phyloP scores from a whole-genome alignment of 2,888 invertebrate species.

The Yponomeuta evonymella region DNA sequence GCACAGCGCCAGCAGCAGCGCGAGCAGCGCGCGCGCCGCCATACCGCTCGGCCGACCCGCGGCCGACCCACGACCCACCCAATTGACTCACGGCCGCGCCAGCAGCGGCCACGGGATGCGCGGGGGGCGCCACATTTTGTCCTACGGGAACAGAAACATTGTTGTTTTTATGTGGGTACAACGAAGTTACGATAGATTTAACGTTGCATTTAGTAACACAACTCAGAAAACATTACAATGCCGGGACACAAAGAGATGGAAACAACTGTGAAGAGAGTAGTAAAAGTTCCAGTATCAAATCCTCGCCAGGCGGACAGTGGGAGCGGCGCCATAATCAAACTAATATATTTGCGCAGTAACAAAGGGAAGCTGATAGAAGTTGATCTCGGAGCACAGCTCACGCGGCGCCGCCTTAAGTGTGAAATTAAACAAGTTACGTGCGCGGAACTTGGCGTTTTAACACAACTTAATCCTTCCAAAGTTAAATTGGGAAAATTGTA shows the following conservation, averaged over 20 bases:
- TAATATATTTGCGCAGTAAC: background rate
- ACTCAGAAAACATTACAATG: background rate
- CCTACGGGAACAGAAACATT: background rate
- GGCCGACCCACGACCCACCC: background rate
- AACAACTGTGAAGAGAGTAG: background rate
- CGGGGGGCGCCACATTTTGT: slow-evolving; percentile 3
- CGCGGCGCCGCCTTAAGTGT: slow-evolving; percentile 13
- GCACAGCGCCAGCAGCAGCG: slow-evolving; percentile 52
- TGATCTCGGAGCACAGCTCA: slow-evolving; percentile 2
- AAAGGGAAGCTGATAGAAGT: slow-evolving; percentile 1
- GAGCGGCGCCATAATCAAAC: background rate
- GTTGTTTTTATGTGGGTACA: too few relatives aligned
- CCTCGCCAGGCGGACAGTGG: background rate
- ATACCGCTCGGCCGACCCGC: slow-evolving; percentile 36
- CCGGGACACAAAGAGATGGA: background rate
- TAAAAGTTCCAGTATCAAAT: background rate
- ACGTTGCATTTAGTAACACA: background rate
- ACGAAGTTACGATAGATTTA: too few relatives aligned
- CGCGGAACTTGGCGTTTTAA: slow-evolving; percentile 13
- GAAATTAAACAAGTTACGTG: slow-evolving; percentile 18
- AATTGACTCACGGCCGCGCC: slow-evolving; percentile 25
- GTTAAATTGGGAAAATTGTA: slow-evolving; percentile 18
- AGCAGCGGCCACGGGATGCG: slow-evolving; percentile 21
- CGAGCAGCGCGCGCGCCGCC: slow-evolving; percentile 51
- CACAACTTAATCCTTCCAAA: slow-evolving; percentile 15